Percentiles rank a stretch among this genome's conserved stretches.
phyloP scores from a whole-genome alignment of 2,113 vertebrate species.

The Chionomys nivalis region DNA sequence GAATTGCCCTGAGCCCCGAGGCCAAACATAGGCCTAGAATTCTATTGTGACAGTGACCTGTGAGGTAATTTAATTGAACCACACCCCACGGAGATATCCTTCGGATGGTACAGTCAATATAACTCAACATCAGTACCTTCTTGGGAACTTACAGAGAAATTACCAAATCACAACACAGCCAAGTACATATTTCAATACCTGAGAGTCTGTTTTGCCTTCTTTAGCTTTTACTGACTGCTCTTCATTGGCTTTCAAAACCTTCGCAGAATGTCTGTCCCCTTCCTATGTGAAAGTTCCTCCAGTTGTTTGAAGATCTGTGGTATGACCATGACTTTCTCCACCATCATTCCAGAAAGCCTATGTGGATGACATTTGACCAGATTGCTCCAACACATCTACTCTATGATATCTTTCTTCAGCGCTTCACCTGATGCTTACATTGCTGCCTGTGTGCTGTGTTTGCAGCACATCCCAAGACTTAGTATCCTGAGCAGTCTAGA shows the following conservation, averaged over 20 bases:
- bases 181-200: not conserved
- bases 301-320: not conserved
- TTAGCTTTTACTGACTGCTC: not conserved
- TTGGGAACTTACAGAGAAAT: not conserved
- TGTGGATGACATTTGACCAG: not conserved
- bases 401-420: not conserved
- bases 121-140: not conserved
- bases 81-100: not conserved
- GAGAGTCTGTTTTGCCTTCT: not conserved
- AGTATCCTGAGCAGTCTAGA: not conserved
- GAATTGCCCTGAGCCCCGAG: not conserved
- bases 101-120: not conserved
- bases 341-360: not conserved
- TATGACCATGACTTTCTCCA: not conserved
- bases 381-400: not conserved
- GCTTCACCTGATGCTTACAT: not conserved
- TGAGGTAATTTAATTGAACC: not conserved
- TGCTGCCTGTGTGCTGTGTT: not conserved
- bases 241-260: not conserved
- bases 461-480: not conserved
- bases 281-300: not conserved
- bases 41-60: not conserved
- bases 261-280: not conserved
- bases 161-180: not conserved
- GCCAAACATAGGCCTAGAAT: not conserved